Conservation (phyloP, 2,113 vertebrate genomes). For the Pimephales promelas region DNA sequence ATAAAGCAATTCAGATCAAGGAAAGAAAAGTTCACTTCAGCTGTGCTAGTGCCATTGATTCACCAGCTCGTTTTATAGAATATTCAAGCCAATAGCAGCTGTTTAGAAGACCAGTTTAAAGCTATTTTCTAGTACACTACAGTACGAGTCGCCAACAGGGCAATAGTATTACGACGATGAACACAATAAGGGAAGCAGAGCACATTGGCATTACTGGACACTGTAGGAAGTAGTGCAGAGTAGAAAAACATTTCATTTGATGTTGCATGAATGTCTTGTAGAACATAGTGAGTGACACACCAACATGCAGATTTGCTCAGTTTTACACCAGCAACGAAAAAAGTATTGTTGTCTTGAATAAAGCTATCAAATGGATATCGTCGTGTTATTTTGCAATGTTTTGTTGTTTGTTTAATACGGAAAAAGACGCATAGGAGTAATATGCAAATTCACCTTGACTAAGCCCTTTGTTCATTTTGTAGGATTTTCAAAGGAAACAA, state of each 20-base stretch:
- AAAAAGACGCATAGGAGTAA: neutral
- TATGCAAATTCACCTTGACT: neutral
- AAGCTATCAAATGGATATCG: slow-evolving; percentile 26
- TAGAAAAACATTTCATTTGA: slow-evolving; percentile 32
- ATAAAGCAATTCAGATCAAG: neutral
- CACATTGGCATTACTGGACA: neutral
- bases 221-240: slow-evolving; percentile 23
- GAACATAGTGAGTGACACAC: slow-evolving; percentile 41
- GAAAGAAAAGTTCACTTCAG: neutral
- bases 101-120: neutral
- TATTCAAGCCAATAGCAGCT: neutral
- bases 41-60: neutral
- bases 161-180: slow-evolving; percentile 1
- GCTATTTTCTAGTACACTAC: slow-evolving; percentile 16
- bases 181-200: neutral
- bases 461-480: neutral
- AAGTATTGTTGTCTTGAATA: slow-evolving; percentile 45
- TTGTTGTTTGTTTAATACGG: neutral
- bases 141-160: slow-evolving; percentile 10
- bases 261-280: slow-evolving; percentile 47
- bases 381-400: neutral
- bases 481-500: too few species aligned
- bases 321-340: slow-evolving; percentile 50
- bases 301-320: neutral
- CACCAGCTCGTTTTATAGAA: neutral